phyloP scores from a whole-genome alignment of 1,140 invertebrate genomes.

The Dendrolimus kikuchii region DNA sequence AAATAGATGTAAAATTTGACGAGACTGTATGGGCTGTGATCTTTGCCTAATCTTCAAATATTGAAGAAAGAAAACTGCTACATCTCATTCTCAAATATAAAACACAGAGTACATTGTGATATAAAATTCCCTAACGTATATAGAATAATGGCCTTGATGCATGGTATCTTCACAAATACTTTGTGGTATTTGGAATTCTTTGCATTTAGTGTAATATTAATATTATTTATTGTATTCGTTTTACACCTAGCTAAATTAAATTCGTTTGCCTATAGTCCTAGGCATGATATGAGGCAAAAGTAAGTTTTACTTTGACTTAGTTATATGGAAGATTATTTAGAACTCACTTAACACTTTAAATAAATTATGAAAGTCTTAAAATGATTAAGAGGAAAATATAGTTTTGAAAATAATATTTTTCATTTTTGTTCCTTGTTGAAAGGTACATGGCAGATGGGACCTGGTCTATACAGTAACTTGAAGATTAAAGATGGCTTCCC shows the following conservation, averaged over 20 bases:
- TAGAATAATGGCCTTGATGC: slow-evolving; percentile 18
- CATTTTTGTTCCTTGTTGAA: slow-evolving; percentile 10
- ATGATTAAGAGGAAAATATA: background rate
- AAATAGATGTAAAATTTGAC: too few species aligned
- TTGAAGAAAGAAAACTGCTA: too few species aligned
- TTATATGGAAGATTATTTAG: too few species aligned
- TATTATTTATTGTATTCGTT: slow-evolving; percentile 46
- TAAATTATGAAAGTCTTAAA: too few species aligned
- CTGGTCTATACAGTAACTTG: slow-evolving; percentile 37
- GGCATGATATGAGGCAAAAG: slow-evolving; percentile 42
- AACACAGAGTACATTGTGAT: too few species aligned
- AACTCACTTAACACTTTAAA: too few species aligned
- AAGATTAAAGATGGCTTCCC: background rate
- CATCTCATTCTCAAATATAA: too few species aligned
- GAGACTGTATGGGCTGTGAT: too few species aligned
- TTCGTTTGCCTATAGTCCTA: slow-evolving; percentile 38
- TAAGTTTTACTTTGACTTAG: slow-evolving; percentile 26
- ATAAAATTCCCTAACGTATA: too few species aligned
- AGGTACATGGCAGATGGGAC: slow-evolving; percentile 54
- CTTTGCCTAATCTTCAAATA: too few species aligned
- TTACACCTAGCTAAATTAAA: slow-evolving; percentile 48
- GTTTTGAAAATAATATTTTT: background rate
- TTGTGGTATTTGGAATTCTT: slow-evolving; percentile 59
- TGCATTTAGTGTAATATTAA: slow-evolving; percentile 36
- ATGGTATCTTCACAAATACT: slow-evolving; percentile 42